Evolutionary conservation across 2,888 invertebrate genomes (phyloP).

Genomic region (Anoplius nigerrimus): DNA sequence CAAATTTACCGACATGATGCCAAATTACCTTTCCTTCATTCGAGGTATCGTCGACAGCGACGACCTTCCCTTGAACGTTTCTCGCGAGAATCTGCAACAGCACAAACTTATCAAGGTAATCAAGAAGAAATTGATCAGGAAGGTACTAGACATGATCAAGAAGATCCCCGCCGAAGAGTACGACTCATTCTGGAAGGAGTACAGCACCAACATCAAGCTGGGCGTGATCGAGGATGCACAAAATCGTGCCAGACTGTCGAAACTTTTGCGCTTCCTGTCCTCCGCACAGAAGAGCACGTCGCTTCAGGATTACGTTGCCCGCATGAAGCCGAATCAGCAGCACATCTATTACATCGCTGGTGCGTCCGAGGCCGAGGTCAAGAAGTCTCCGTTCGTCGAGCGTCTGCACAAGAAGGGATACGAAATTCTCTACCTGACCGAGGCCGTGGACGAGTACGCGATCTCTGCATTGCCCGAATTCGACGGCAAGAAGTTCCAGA

Average conservation of each 20-base stretch:
- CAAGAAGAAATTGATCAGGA: constrained; percentile 98
- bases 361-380: constrained; percentile 88
- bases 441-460: constrained; percentile 99
- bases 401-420: constrained; percentile 93
- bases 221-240: constrained; percentile 98
- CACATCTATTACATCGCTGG: constrained; percentile 98
- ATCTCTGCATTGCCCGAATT: constrained; percentile 97
- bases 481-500: constrained; percentile 99
- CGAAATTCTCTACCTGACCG: constrained; percentile 95
- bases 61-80: constrained; percentile 98
- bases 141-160: constrained; percentile 98
- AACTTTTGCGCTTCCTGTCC: constrained; percentile 92
- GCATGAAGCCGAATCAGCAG: constrained; percentile 97
- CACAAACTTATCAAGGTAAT: constrained; percentile 99
- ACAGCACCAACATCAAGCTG: constrained; percentile 96
- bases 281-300: constrained; percentile 85
- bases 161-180: constrained; percentile 94
- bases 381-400: constrained; percentile 96
- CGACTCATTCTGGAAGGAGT: constrained; percentile 98
- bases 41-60: constrained; percentile 99
- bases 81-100: constrained; percentile 98
- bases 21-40: constrained; percentile 96
- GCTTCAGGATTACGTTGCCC: constrained; percentile 91
- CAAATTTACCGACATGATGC: constrained; percentile 99
- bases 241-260: constrained; percentile 96